phyloP scores from a whole-genome alignment of 2,888 invertebrate genomes.

The Drosophila gaucha region DNA sequence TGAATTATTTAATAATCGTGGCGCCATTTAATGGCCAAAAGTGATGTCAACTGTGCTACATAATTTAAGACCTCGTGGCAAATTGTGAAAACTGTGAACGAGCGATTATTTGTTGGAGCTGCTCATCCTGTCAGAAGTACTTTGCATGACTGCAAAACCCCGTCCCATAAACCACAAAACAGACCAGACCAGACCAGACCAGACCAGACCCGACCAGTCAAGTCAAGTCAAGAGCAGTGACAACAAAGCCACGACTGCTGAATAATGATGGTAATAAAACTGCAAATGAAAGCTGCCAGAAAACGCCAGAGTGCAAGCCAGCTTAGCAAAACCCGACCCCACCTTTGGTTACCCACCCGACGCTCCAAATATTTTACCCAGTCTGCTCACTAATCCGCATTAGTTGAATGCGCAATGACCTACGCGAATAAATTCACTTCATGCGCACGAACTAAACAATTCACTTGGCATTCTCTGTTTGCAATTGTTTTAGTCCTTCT shows the following conservation, averaged over 20 bases:
- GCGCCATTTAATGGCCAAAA: constrained; percentile 2
- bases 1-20: neutral
- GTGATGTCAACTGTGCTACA: constrained; percentile 27
- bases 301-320: constrained; percentile 52
- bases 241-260: constrained; percentile 35
- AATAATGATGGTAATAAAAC: constrained; percentile 70
- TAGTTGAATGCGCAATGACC: constrained; percentile 52
- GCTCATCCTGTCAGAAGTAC: neutral
- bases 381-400: constrained; percentile 44
- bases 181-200: constrained; percentile 27
- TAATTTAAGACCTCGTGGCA: constrained; percentile 24
- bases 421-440: constrained; percentile 46
- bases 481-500: constrained; percentile 11
- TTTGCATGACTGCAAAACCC: constrained; percentile 18
- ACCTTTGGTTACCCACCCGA: neutral
- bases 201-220: constrained; percentile 1
- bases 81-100: constrained; percentile 18
- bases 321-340: constrained; percentile 28
- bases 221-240: constrained; percentile 41
- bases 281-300: constrained; percentile 51
- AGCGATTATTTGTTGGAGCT: constrained; percentile 20
- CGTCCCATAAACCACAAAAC: constrained; percentile 33
- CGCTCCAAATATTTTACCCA: constrained; percentile 9
- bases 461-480: constrained; percentile 30
- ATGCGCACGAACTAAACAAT: constrained; percentile 35